Percentiles rank a stretch among this genome's conserved stretches.
phyloP scores from a whole-genome alignment of 2,888 invertebrate genomes.

The Acholoe squamosa region DNA sequence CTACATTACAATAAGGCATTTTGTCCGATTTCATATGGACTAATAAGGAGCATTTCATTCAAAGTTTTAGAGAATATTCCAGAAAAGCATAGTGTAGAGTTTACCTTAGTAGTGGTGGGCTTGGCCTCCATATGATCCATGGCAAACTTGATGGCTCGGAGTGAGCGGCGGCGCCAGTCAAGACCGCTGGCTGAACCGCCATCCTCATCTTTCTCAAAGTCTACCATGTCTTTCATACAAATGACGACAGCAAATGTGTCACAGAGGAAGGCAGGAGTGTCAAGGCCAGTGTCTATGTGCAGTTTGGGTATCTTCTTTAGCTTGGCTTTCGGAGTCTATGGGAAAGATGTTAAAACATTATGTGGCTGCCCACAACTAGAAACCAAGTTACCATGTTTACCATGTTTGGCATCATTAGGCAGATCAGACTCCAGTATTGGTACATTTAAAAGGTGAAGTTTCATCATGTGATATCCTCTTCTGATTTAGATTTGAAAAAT shows the following conservation, averaged over 20 bases:
- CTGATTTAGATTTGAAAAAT: no score
- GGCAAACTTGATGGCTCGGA: slow-evolving; percentile 64
- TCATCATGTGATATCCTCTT: no score
- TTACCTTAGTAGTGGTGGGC: slow-evolving; percentile 90
- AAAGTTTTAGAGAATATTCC: no score
- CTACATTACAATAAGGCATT: no score
- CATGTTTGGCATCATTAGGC: no score
- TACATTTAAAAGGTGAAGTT: no score
- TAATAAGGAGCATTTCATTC: no score
- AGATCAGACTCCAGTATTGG: no score
- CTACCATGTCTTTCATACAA: slow-evolving; percentile 94
- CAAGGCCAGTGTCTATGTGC: slow-evolving; percentile 87
- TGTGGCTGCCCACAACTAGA: no score
- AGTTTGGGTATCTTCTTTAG: slow-evolving; percentile 63
- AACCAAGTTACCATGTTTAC: no score
- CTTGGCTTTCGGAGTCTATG: slow-evolving; percentile 33
- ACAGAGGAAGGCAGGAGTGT: slow-evolving; percentile 95
- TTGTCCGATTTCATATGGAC: no score
- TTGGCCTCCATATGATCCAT: slow-evolving; percentile 83
- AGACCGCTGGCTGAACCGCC: slow-evolving; percentile 36
- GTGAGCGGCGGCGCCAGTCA: slow-evolving; percentile 52
- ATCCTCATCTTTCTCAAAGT: slow-evolving; percentile 86
- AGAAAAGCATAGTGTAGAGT: not conserved
- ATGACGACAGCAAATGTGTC: slow-evolving; percentile 95
- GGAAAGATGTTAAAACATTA: not conserved